Base-by-base conservation (phyloP, 2,113 vertebrate species). In the Perca fluviatilis region DNA sequence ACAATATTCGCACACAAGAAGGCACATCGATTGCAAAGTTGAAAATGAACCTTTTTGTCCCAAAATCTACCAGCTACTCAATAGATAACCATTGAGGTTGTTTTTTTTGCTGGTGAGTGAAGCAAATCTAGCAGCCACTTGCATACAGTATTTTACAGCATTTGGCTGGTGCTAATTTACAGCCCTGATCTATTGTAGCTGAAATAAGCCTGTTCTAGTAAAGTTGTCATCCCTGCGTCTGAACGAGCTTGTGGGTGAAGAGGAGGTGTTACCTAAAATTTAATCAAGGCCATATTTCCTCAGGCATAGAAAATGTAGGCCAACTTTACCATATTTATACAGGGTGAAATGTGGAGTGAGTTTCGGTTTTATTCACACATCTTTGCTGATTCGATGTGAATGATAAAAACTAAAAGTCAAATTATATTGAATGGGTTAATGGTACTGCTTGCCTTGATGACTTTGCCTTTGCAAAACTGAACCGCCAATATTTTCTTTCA, bases 251-350 rank as follows among this genome's bases (percentile, higher is more conserved):
- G 85, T 89, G 89, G 91, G 84, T 78, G 86, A 90, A 87, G 88
- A 87, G 82, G 88, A 90, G 85, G 87, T 85, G 86, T 84, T 85
- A 82, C 86, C 83, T 79, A 85, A 82, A 88, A 89, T 74, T 85
- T 84, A 89, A 91, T 88, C 88, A 74, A 89, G 83, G 90, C 82
- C 92, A 88, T 51, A 56, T 89, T 89, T 91, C 89, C 86, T 88
- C 83, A 73, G 89, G 92, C 89, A 16, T 21, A 51, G 72, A 40
- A 77, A 85, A 93, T 91, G 87, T 90, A 91, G 91, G 92, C 74
- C 89, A 74, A 86, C 84, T 79, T 89, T 75, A 86, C 73, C 81
- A 75, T 86, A 83, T 88, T 79, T 85, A 60, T 68, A 77, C 61
- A 46, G 83, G 73, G 27, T 61, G 74, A 56, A 40, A 67, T 74